Percentiles rank a stretch among this genome's conserved stretches.
phyloP scores from a whole-genome alignment of 2,888 invertebrate species.

The Phyllotreta cruciferae region DNA sequence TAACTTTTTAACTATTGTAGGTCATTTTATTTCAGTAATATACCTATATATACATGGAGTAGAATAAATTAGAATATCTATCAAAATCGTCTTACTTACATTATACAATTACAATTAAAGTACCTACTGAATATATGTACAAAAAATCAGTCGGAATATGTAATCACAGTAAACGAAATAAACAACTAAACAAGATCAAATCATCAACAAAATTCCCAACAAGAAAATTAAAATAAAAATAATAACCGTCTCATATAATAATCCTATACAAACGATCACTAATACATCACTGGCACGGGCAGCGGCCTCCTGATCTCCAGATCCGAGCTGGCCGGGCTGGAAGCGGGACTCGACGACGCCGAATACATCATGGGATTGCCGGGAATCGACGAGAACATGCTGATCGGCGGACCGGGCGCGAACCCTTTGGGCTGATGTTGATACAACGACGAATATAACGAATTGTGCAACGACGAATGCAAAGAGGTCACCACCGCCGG shows the following conservation, averaged over 20 bases:
- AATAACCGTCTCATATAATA: slow-evolving; percentile 15
- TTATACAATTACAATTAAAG: slow-evolving; percentile 16
- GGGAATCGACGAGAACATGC: slow-evolving; percentile 51
- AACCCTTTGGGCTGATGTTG: slow-evolving; percentile 63
- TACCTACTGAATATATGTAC: slow-evolving; percentile 35
- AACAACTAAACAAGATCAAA: slow-evolving; percentile 25
- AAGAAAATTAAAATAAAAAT: too few species aligned
- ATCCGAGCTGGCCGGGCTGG: slow-evolving; percentile 57
- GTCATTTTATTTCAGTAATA: slow-evolving; percentile 8
- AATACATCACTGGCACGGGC: slow-evolving; percentile 76
- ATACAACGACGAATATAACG: slow-evolving; percentile 74
- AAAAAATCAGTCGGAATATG: slow-evolving; percentile 46
- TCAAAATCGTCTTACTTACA: slow-evolving; percentile 32
- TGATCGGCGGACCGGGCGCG: slow-evolving; percentile 64
- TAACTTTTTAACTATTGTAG: slow-evolving; percentile 6
- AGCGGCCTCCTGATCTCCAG: slow-evolving; percentile 71
- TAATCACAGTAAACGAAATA: slow-evolving; percentile 43
- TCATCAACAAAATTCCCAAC: slow-evolving; percentile 24
- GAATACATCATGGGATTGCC: slow-evolving; percentile 60
- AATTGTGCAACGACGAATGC: slow-evolving; percentile 70
- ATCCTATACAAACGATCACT: slow-evolving; percentile 49
- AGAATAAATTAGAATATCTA: slow-evolving; percentile 38
- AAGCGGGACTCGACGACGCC: slow-evolving; percentile 58
- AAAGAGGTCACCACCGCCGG: slow-evolving; percentile 57
- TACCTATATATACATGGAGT: slow-evolving; percentile 1